A percentile compares a stretch with the other conserved stretches of the same genome.
Evolutionary conservation across 2,888 invertebrate species (phyloP).

Genomic region (Stenurella melanura): DNA sequence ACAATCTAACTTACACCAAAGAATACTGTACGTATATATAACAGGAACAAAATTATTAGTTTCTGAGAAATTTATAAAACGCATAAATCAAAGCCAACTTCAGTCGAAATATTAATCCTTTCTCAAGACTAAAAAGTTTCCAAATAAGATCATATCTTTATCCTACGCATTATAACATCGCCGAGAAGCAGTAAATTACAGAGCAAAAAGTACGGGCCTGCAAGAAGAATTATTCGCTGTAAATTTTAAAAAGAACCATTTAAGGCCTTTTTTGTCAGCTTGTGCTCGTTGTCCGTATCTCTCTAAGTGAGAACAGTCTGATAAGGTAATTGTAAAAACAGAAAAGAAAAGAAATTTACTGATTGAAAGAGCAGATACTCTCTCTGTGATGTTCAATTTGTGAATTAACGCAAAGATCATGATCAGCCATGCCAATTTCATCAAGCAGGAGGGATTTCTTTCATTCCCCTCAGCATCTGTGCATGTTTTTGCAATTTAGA

Average conservation of each 20-base stretch:
- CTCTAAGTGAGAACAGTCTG: constrained; percentile 13
- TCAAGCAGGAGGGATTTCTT: constrained; percentile 29
- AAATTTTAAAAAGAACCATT: constrained; percentile 37
- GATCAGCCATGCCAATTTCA: constrained; percentile 39
- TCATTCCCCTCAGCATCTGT: constrained; percentile 14
- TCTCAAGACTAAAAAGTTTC: constrained; percentile 10
- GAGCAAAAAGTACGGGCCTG: constrained; percentile 1
- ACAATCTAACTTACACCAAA: too few relatives aligned
- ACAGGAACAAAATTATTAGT: not conserved
- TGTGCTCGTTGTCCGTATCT: constrained; percentile 40
- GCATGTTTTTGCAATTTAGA: constrained; percentile 50
- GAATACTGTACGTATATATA: too few relatives aligned
- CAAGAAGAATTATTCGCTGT: constrained; percentile 39
- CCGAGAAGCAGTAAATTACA: constrained; percentile 29
- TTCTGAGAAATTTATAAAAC: not conserved
- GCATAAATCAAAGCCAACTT: constrained; percentile 13
- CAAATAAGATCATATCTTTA: constrained; percentile 36
- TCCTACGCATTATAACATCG: constrained; percentile 35
- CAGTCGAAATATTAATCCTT: constrained; percentile 10
- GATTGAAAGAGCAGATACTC: constrained; percentile 48
- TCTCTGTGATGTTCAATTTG: constrained; percentile 49
- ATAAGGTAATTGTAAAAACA: constrained; percentile 40
- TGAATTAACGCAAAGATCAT: constrained; percentile 50
- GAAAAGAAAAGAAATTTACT: constrained; percentile 43
- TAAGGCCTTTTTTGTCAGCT: constrained; percentile 42